Evolutionary conservation across 2,888 invertebrate species (phyloP).

Genomic region (Unio delphinus): DNA sequence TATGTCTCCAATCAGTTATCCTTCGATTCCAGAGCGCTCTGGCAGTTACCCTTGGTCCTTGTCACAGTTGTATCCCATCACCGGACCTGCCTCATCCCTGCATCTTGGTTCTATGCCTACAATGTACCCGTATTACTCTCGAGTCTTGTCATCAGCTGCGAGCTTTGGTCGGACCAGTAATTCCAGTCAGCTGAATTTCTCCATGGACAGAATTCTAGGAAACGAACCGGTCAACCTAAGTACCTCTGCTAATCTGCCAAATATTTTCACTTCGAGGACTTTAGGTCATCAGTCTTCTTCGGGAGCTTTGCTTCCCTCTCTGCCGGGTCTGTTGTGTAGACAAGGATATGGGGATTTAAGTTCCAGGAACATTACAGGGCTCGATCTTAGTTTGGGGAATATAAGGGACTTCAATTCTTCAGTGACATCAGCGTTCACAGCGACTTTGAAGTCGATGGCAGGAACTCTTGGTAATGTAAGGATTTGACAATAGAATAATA

Average conservation of each 20-base stretch:
- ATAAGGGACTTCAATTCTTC: constrained; percentile 33
- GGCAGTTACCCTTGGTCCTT: constrained; percentile 47
- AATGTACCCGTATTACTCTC: constrained; percentile 44
- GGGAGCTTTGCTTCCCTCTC: constrained; percentile 11
- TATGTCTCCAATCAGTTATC: constrained; percentile 42
- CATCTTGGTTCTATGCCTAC: constrained; percentile 30
- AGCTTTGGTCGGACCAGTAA: constrained; percentile 26
- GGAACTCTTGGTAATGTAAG: constrained; percentile 27
- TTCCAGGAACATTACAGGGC: constrained; percentile 22
- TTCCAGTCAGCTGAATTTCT: constrained; percentile 35
- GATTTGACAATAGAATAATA: constrained; percentile 7
- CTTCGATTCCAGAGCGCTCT: constrained; percentile 37
- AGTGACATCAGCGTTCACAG: constrained; percentile 36
- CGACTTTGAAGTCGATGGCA: constrained; percentile 32
- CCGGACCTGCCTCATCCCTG: constrained; percentile 17
- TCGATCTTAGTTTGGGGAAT: constrained; percentile 28
- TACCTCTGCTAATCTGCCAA: constrained; percentile 18
- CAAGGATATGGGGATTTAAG: constrained; percentile 12
- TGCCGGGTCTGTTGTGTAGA: constrained; percentile 24
- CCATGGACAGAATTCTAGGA: constrained; percentile 45
- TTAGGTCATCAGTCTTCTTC: constrained; percentile 12
- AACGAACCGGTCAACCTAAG: constrained; percentile 35
- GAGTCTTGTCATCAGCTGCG: constrained; percentile 37
- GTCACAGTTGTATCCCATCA: constrained; percentile 38
- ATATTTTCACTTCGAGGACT: constrained; percentile 7